Conservation (phyloP, 2,888 invertebrate genomes). For the Pherbina coryleti region DNA sequence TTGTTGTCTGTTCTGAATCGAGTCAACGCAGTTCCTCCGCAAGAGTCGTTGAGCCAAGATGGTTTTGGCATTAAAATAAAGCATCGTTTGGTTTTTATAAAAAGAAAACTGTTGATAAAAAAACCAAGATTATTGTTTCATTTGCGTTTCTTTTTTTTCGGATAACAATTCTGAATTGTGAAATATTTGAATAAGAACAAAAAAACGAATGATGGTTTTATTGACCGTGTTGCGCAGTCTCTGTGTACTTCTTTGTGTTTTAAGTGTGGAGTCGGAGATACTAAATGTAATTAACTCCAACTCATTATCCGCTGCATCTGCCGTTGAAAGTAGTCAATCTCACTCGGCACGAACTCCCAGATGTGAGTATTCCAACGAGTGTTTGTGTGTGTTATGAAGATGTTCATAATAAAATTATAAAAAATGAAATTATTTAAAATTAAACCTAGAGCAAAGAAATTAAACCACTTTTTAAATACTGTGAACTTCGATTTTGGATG, state of each 20-base stretch:
- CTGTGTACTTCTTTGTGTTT: constrained; percentile 46
- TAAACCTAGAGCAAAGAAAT: too few relatives aligned
- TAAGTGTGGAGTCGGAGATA: constrained; percentile 48
- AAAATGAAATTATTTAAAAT: background rate
- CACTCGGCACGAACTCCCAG: constrained; percentile 40
- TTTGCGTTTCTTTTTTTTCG: background rate
- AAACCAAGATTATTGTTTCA: background rate
- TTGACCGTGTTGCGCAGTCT: constrained; percentile 29
- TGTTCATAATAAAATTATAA: background rate
- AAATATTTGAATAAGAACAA: background rate
- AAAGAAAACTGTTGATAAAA: too few relatives aligned
- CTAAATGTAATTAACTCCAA: constrained; percentile 30
- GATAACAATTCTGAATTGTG: background rate
- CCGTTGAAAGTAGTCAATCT: constrained; percentile 32
- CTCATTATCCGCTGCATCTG: background rate
- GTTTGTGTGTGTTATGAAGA: background rate
- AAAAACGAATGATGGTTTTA: constrained; percentile 31
- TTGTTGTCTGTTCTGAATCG: background rate
- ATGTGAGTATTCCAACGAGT: constrained; percentile 39
- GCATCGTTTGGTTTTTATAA: background rate
- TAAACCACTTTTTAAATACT: too few relatives aligned
- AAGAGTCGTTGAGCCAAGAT: background rate
- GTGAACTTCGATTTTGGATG: too few relatives aligned
- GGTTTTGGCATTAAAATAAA: background rate
- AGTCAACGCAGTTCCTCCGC: background rate